Conservation (phyloP, 2,888 invertebrate genomes). For the Mactromeris polynyma region DNA sequence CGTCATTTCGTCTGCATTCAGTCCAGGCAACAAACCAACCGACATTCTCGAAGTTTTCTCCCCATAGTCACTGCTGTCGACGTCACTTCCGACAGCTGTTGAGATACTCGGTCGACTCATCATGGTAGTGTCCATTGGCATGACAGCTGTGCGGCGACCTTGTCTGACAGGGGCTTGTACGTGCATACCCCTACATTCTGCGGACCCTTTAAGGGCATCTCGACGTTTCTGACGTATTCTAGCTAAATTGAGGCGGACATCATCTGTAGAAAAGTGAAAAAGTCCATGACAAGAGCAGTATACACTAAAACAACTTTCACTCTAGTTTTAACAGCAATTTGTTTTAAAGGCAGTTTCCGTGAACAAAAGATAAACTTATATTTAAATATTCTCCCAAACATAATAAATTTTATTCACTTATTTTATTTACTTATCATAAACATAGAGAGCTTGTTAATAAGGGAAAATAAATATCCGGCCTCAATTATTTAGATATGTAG, state of each 20-base stretch:
- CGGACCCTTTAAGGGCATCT: slow-evolving; percentile 36
- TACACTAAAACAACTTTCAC: too few relatives aligned
- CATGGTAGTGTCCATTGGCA: slow-evolving; percentile 60
- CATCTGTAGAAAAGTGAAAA: slow-evolving; percentile 48
- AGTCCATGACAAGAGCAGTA: neutral
- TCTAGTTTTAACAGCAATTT: too few relatives aligned
- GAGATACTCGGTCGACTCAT: slow-evolving; percentile 45
- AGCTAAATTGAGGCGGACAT: slow-evolving; percentile 63
- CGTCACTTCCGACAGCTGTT: slow-evolving; percentile 16
- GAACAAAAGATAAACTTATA: too few relatives aligned
- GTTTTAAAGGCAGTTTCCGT: too few relatives aligned
- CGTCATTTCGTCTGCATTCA: slow-evolving; percentile 39
- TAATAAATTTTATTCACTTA: too few relatives aligned
- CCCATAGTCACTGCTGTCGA: slow-evolving; percentile 13
- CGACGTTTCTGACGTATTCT: slow-evolving; percentile 54
- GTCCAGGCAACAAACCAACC: slow-evolving; percentile 29
- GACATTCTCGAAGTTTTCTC: slow-evolving; percentile 2
- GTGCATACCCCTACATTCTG: slow-evolving; percentile 14
- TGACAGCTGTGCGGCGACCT: slow-evolving; percentile 63
- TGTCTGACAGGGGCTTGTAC: slow-evolving; percentile 54
- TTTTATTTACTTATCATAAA: too few relatives aligned
- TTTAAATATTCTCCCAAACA: too few relatives aligned
- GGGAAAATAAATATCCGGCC: too few relatives aligned
- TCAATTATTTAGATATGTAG: too few relatives aligned
- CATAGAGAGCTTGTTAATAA: too few relatives aligned